Base-by-base conservation (phyloP, 2,113 vertebrate species). In the Clinocottus analis region DNA sequence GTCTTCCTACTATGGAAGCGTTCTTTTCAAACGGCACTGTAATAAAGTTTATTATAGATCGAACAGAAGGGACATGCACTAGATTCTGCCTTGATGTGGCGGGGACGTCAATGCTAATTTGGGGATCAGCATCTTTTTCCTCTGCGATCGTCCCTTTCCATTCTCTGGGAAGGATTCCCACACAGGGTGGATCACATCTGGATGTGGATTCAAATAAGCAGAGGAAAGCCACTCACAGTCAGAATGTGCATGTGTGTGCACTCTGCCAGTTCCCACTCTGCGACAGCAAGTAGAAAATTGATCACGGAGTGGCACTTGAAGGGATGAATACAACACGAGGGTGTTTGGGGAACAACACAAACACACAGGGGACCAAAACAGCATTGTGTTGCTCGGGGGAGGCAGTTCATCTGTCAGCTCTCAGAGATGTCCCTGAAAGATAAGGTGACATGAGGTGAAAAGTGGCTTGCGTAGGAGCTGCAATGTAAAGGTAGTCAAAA, bases 311-410 rank as follows among this genome's bases (percentile, higher is more conserved):
- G 63, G 41, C 64, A 64, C 69, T 81, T 53, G 63, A 69, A 59
- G 55, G 49, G 62, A 74, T 74, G 64, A 70, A 77, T 70, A 78
- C 43, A 39, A 12, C 39, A 77, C 73, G 59, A 59, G 59, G 51
- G 21, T 53, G 27, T 51, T n/a, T n/a, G n/a, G 17, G 47, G 68
- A 62, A 72, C 49, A 69, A 8, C 33, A 51, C 31, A 70, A 78
- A 65, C n/a, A 41, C 56, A 23, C 23, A 68, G 55, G 37, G 72
- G 72, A 76, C 45, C 49, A n/a, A 61, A 63, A 25, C 39, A 45
- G n/a, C 56, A 62, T 75, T 56, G 72, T 62, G 61, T 75, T 75
- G 41, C 66, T 25, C 23, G 65, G 21, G 58, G 23, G 68, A 67
- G 45, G 56, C 61, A 63, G 60, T 63, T 72, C 9, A 33, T 64